Percentiles rank a stretch among this genome's conserved stretches.
These are phyloP conservation scores for Teinopalpus imperialis DNA, from an alignment of 2,888 invertebrate genomes.

Conservation along the genomic window DNA sequence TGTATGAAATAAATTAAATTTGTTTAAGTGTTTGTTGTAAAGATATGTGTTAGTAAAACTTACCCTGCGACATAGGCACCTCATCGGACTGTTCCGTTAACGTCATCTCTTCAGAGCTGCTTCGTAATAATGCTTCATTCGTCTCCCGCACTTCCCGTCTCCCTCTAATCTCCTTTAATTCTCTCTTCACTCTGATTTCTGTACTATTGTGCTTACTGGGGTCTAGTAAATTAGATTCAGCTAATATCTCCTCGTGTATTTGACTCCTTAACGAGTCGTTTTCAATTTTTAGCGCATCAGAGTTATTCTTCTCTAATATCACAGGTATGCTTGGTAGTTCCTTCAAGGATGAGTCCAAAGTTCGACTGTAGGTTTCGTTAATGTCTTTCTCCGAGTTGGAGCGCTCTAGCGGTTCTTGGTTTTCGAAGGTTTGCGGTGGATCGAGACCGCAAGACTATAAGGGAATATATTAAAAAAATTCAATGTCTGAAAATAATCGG, in stretches of 20 bases:
- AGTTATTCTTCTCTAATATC: conserved; percentile 53
- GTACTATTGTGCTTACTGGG: conserved; percentile 54
- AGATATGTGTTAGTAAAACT: no score
- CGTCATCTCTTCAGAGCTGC: conserved; percentile 62
- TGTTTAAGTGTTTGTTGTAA: no score
- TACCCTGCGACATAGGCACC: conserved; percentile 35
- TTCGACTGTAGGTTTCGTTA: conserved; percentile 58
- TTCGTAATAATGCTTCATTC: conserved; percentile 46
- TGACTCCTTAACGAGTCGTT: conserved; percentile 52
- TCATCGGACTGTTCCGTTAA: conserved; percentile 52
- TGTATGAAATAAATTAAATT: no score
- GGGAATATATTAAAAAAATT: conserved; percentile 2
- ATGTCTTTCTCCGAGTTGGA: conserved; percentile 59
- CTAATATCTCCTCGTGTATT: conserved; percentile 55
- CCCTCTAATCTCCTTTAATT: conserved; percentile 34
- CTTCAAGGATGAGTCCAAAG: conserved; percentile 52
- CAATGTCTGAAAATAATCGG: not conserved
- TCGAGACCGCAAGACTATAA: conserved; percentile 67
- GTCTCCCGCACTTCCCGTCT: conserved; percentile 47
- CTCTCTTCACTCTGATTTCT: conserved; percentile 34
- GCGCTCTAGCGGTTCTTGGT: conserved; percentile 61
- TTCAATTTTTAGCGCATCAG: conserved; percentile 50
- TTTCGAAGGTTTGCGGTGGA: conserved; percentile 65
- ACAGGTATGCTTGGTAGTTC: conserved; percentile 54
- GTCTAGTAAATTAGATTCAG: conserved; percentile 56